These are phyloP conservation scores for Callimorpha dominula DNA, from an alignment of 2,888 invertebrate species.

Conservation along the genomic window DNA sequence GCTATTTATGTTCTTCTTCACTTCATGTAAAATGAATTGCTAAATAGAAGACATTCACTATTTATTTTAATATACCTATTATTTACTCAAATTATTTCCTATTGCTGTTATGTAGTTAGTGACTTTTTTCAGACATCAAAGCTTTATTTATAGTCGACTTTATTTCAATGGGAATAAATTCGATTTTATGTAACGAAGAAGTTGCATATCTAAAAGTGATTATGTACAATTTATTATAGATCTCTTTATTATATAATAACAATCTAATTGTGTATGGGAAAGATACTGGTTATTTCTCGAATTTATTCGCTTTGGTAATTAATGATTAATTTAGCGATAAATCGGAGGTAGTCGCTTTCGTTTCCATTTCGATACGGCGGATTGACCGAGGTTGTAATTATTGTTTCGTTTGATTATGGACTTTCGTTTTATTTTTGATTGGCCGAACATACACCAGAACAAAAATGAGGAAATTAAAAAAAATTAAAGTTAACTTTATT, in stretches of 20 bases:
- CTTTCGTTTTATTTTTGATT: conserved; percentile 16
- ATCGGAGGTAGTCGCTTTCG: conserved; percentile 36
- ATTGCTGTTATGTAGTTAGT: conserved; percentile 23
- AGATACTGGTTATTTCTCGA: conserved; percentile 41
- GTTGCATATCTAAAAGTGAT: conserved; percentile 32
- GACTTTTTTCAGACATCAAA: conserved; percentile 8
- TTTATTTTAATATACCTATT: conserved; percentile 11
- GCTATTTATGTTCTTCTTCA: conserved; percentile 38
- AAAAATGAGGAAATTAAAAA: neutral
- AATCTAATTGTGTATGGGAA: conserved; percentile 43
- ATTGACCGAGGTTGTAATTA: conserved; percentile 15
- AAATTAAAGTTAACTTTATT: too few relatives aligned
- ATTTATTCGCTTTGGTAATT: conserved; percentile 42
- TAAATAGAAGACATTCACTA: conserved; percentile 40
- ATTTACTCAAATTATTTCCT: conserved; percentile 15
- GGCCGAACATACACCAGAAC: neutral
- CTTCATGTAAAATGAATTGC: conserved; percentile 52
- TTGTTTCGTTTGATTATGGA: neutral
- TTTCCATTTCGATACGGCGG: conserved; percentile 21
- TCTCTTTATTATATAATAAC: conserved; percentile 38
- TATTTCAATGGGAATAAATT: neutral
- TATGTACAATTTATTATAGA: conserved; percentile 37
- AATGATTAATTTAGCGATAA: conserved; percentile 28
- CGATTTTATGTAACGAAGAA: neutral
- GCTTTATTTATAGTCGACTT: neutral